These are phyloP conservation scores for Tetrapedia diversipes DNA, from an alignment of 2,888 invertebrate genomes.

Conservation along the genomic window DNA sequence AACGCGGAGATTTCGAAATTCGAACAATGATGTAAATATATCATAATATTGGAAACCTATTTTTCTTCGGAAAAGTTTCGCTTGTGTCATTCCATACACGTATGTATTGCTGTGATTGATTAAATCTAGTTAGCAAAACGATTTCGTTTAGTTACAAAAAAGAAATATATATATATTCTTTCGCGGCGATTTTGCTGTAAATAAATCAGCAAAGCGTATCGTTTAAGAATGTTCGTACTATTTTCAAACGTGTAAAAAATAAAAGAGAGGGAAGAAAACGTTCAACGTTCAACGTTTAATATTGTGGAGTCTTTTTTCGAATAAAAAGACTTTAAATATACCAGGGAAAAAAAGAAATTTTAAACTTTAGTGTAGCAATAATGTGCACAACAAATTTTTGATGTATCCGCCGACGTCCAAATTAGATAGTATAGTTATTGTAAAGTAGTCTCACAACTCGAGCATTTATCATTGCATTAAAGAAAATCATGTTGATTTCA, in stretches of 20 bases:
- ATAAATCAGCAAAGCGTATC: conserved; percentile 14
- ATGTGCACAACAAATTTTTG: conserved; percentile 70
- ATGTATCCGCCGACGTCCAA: conserved; percentile 71
- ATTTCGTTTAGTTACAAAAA: conserved; percentile 16
- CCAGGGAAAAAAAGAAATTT: not conserved
- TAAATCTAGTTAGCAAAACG: conserved; percentile 41
- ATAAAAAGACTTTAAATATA: conserved; percentile 22
- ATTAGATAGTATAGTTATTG: conserved; percentile 53
- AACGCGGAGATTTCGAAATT: conserved; percentile 7
- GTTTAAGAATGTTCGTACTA: not conserved
- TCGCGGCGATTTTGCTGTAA: conserved; percentile 16
- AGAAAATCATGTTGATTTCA: conserved; percentile 29
- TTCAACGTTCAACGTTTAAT: conserved; percentile 35
- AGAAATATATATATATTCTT: too few species aligned
- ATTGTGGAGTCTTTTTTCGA: conserved; percentile 10
- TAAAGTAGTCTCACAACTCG: conserved; percentile 49
- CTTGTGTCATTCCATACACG: conserved; percentile 62
- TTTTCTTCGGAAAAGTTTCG: conserved; percentile 25
- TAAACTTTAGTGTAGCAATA: conserved; percentile 68
- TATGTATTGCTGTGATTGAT: conserved; percentile 68
- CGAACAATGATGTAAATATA: conserved; percentile 35
- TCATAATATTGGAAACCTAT: conserved; percentile 24
- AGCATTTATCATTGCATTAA: conserved; percentile 37
- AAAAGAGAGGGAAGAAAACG: not conserved
- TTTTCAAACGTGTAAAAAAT: not conserved